Percentiles rank a stretch among this genome's conserved stretches.
Conservation (phyloP, 2,797 vertebrate species). For the Helarctos malayanus region DNA sequence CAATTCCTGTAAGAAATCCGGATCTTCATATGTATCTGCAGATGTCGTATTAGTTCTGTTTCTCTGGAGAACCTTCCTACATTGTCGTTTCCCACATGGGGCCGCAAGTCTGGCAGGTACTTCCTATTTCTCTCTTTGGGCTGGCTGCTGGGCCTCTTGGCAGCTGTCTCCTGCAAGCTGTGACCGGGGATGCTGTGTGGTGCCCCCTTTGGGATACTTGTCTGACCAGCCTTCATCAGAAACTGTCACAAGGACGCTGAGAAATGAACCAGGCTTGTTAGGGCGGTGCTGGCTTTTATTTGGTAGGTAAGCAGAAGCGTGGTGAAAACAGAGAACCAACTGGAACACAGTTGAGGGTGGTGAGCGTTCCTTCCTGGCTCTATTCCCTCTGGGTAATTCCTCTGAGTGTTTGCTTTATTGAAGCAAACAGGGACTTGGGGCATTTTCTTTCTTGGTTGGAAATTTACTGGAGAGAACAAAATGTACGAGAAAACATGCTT, state of each 20-base stretch:
- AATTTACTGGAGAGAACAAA: constrained; percentile 74
- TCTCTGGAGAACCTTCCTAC: not conserved
- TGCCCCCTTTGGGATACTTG: not conserved
- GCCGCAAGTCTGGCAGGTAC: not conserved
- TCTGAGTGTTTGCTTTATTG: not conserved
- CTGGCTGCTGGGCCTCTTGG: not conserved
- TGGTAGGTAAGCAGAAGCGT: constrained; percentile 17
- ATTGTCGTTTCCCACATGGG: not conserved
- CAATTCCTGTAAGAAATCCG: not conserved
- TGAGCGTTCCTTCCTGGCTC: constrained; percentile 1
- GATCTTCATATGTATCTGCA: not conserved
- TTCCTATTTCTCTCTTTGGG: not conserved
- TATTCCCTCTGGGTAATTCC: not conserved
- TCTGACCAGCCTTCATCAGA: not conserved
- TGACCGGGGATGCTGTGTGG: too few species aligned
- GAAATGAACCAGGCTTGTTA: not conserved
- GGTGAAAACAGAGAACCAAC: constrained; percentile 17
- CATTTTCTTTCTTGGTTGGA: constrained; percentile 65
- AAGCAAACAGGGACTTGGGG: constrained; percentile 3
- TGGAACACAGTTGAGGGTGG: not conserved
- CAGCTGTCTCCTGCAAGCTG: not conserved
- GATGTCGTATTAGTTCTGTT: not conserved
- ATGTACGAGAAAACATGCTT: constrained; percentile 67
- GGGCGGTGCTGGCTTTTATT: not conserved
- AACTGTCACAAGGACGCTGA: not conserved